Percentiles rank a stretch among this genome's conserved stretches.
These are phyloP conservation scores for Ectropis grisescens DNA, from an alignment of 1,140 invertebrate species.

Conservation along the genomic window DNA sequence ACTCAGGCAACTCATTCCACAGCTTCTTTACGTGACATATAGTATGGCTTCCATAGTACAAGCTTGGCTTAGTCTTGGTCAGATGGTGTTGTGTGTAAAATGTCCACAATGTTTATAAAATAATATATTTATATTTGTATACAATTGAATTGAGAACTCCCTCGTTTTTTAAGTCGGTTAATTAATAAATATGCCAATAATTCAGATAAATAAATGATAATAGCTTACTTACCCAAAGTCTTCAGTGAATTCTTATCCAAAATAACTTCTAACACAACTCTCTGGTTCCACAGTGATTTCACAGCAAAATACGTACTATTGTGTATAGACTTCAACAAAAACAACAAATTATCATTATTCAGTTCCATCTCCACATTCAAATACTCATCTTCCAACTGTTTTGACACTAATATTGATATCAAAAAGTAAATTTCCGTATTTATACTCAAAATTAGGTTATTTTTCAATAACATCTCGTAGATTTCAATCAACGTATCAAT, in stretches of 20 bases:
- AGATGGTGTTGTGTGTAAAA: too few relatives aligned
- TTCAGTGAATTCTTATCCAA: conserved; percentile 56
- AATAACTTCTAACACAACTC: conserved; percentile 42
- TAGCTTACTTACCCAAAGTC: conserved; percentile 28
- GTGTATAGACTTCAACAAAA: conserved; percentile 47
- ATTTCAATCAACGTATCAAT: conserved; percentile 49
- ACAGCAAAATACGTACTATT: conserved; percentile 62
- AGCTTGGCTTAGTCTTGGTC: too few relatives aligned
- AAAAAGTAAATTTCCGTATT: conserved; percentile 60
- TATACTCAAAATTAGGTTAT: conserved; percentile 52
- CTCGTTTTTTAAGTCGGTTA: too few relatives aligned
- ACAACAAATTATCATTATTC: conserved; percentile 22
- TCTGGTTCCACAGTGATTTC: conserved; percentile 46
- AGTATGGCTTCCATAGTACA: too few relatives aligned
- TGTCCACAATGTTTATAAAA: too few relatives aligned
- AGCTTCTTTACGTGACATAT: too few relatives aligned
- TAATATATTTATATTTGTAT: too few relatives aligned
- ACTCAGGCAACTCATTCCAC: too few relatives aligned
- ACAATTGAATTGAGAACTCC: too few relatives aligned
- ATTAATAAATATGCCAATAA: too few relatives aligned
- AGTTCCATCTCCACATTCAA: conserved; percentile 19
- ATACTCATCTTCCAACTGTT: conserved; percentile 43
- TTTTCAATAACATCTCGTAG: conserved; percentile 51
- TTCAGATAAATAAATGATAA: too few relatives aligned
- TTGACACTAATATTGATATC: conserved; percentile 53